Evolutionary conservation across 1,140 invertebrate species (phyloP).

Genomic region (Belonocnema kinseyi): DNA sequence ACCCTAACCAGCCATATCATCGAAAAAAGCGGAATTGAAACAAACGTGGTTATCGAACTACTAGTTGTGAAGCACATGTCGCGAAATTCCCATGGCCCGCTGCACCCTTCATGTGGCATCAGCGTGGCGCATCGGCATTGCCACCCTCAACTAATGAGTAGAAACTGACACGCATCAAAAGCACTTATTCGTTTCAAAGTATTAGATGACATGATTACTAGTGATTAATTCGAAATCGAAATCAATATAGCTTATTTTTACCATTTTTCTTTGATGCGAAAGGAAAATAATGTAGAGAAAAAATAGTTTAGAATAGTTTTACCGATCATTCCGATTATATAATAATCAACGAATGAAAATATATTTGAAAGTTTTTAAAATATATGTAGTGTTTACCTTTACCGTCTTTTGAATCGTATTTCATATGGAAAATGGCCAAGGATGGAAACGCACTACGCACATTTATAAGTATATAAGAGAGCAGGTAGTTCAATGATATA

Average conservation of each 20-base stretch:
- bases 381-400: background rate
- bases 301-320: too few relatives aligned
- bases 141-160: conserved; percentile 41
- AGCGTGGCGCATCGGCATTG: conserved; percentile 27
- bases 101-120: conserved; percentile 32
- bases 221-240: too few relatives aligned
- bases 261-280: too few relatives aligned
- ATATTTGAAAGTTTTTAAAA: too few relatives aligned
- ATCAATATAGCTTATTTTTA: too few relatives aligned
- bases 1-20: conserved; percentile 48
- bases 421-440: background rate
- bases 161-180: too few relatives aligned
- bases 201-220: background rate
- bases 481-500: conserved; percentile 8
- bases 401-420: background rate
- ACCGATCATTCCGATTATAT: too few relatives aligned
- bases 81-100: conserved; percentile 67
- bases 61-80: conserved; percentile 60
- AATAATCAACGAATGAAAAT: too few relatives aligned
- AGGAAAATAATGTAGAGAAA: too few relatives aligned
- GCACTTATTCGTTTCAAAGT: too few relatives aligned
- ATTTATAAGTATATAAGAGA: background rate
- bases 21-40: conserved; percentile 41
- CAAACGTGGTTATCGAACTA: conserved; percentile 40
- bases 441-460: conserved; percentile 8